phyloP scores from a whole-genome alignment of 1,140 invertebrate genomes.

The Drosophila lini region DNA sequence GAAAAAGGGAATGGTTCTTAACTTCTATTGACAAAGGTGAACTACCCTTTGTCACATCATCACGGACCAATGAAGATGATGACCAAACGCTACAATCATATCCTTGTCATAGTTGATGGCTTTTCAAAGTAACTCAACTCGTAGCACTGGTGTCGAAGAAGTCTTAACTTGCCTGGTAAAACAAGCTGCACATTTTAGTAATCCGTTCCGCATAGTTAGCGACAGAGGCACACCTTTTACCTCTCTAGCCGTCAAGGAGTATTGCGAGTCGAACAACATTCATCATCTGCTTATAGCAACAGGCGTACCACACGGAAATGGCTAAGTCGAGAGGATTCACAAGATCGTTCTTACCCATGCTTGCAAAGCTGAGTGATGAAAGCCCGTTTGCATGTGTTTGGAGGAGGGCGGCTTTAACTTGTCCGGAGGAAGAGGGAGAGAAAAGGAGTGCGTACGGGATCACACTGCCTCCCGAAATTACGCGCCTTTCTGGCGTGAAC shows the following conservation, averaged over 20 bases:
- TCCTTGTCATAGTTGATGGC: not conserved
- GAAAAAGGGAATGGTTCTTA: not conserved
- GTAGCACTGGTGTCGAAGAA: constrained; percentile 46
- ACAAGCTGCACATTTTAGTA: not conserved
- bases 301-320: too few relatives aligned
- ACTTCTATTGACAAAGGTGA: not conserved
- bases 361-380: not conserved
- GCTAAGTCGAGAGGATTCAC: too few relatives aligned
- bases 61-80: constrained; percentile 70
- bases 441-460: too few relatives aligned
- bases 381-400: not conserved
- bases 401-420: too few relatives aligned
- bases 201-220: not conserved
- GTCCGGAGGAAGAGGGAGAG: too few relatives aligned
- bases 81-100: not conserved
- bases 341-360: not conserved
- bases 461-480: not conserved
- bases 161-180: constrained; percentile 45
- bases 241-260: too few relatives aligned
- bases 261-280: too few relatives aligned
- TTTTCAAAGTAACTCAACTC: not conserved
- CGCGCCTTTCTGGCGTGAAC: too few relatives aligned
- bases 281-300: too few relatives aligned
- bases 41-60: too few relatives aligned
- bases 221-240: too few relatives aligned